These are phyloP conservation scores for Rhegmatorhina hoffmannsi DNA, from an alignment of 2,113 vertebrate genomes.

Conservation along the genomic window DNA sequence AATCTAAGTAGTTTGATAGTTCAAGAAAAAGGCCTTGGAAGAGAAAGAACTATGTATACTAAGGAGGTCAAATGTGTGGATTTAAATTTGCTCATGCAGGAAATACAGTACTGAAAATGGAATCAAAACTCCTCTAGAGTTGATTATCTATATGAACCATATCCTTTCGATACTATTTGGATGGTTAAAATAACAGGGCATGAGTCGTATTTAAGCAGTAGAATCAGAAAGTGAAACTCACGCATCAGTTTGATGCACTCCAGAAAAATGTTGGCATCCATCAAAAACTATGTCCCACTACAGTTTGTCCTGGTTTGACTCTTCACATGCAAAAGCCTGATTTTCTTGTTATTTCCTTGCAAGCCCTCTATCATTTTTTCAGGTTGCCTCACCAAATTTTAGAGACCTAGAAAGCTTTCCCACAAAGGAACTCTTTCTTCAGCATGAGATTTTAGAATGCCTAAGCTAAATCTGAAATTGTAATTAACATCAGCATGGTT, in stretches of 20 bases:
- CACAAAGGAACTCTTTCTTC: neutral
- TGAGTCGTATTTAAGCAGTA: neutral
- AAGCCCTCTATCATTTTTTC: neutral
- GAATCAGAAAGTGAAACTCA: neutral
- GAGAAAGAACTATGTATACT: neutral
- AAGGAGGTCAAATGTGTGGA: neutral
- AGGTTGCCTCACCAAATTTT: neutral
- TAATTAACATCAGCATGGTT: neutral
- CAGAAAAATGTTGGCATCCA: neutral
- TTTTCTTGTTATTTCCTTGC: neutral
- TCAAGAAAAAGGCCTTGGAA: neutral
- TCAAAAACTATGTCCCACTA: neutral
- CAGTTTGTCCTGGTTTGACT: neutral
- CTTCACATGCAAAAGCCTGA: neutral
- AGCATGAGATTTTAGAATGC: neutral
- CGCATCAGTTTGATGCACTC: fast-evolving
- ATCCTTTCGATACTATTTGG: neutral
- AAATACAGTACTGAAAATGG: neutral
- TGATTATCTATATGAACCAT: neutral
- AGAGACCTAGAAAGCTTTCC: neutral
- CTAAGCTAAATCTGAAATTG: neutral
- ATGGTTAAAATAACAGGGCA: neutral
- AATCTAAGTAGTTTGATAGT: neutral
- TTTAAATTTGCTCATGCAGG: neutral
- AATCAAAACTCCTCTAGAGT: neutral